Base-by-base conservation (phyloP, 2,113 vertebrate species). In the Dipodomys ordii region DNA sequence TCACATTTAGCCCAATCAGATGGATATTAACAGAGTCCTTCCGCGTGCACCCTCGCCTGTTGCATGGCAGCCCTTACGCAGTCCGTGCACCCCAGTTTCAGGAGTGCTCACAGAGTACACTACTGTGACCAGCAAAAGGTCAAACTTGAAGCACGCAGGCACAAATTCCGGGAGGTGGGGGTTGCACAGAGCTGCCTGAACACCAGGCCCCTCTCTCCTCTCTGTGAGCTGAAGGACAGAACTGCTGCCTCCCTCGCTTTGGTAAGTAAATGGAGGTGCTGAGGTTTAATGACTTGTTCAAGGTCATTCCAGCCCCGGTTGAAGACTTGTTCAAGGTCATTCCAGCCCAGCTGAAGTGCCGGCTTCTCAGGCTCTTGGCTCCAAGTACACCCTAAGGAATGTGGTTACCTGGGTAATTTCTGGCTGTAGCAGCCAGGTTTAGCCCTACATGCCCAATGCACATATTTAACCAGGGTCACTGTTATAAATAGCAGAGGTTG, bases 1-100 rank as follows among this genome's bases (percentile, higher is more conserved):
- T 89, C 25, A 64, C 6, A 53, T 46, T 46, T 49, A 46, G 20
- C 49, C n/a, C 73, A 85, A 65, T 7, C 35, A 46, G 87, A 27
- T 57, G 81, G 27, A 28, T 20, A 32, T 13, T 84, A 74, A 67
- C 44, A 1, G 10, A 91, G 53, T 57, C 16, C 3, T 57, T 57
- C 10, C 15, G 53, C 5, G 13, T 1, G 44, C 1, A 44, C 2
- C 30, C 67, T 78, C 1, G 18, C 53, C 15, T 57, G 44, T 4
- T 53, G 71, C 53, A 69, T 0, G 3, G 65, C 35, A 27, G 19
- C 0, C 3, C 67, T 25, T 0, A 67, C 0, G 49, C 49, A 23
- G 7, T 77, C 30, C 32, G 49, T 1, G 6, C 0, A 25, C 46
- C 89, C 22, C 28, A 74, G 13, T 76, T 39, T 62, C 44, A 28